Conservation (phyloP, 2,113 vertebrate species). For the Ceyx cyanopectus region DNA sequence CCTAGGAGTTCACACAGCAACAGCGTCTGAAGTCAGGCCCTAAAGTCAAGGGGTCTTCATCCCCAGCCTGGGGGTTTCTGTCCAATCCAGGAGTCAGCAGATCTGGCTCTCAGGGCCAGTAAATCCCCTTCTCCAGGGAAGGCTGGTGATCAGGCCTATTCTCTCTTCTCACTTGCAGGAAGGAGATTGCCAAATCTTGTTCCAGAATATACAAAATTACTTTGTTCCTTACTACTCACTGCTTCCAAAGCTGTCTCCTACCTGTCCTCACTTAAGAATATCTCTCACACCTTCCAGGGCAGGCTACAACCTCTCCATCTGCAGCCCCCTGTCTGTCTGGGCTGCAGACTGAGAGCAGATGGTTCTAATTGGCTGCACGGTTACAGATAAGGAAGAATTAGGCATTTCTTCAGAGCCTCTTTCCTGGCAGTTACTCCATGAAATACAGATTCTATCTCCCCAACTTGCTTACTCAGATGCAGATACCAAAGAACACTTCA, state of each 20-base stretch:
- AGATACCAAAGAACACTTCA: neutral
- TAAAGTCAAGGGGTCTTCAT: neutral
- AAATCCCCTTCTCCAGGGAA: neutral
- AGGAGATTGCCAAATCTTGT: neutral
- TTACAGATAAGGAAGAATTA: constrained; percentile 33
- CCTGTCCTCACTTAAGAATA: constrained; percentile 39
- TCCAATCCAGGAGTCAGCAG: neutral
- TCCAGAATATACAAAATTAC: neutral
- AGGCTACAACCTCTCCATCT: constrained; percentile 60
- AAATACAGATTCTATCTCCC: neutral
- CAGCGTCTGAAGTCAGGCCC: neutral
- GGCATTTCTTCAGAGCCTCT: neutral
- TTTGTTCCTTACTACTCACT: neutral
- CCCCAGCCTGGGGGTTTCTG: neutral
- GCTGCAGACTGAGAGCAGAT: constrained; percentile 38
- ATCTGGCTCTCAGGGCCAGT: neutral
- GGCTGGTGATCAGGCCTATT: neutral
- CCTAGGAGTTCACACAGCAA: neutral
- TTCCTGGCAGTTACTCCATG: neutral
- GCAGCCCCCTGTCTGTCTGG: constrained; percentile 5
- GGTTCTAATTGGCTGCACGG: constrained; percentile 31
- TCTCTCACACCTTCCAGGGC: constrained; percentile 31
- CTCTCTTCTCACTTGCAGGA: neutral
- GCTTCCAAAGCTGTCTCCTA: constrained; percentile 38
- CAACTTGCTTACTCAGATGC: neutral